Evolutionary conservation across 2,113 vertebrate species (phyloP).

Genomic region (Grus americana): DNA sequence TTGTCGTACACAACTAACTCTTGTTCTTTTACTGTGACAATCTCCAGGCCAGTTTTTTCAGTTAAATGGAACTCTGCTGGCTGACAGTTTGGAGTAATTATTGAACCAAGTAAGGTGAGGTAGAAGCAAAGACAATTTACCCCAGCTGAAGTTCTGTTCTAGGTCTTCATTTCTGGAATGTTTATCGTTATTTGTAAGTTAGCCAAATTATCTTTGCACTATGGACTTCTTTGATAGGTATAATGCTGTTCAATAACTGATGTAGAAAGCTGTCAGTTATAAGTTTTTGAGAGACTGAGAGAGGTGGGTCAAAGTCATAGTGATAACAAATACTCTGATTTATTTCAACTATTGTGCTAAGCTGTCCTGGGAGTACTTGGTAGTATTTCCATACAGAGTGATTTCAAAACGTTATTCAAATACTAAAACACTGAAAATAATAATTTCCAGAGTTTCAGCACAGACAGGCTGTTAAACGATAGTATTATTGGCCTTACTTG

Average conservation of each 20-base stretch:
- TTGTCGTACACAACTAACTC: neutral
- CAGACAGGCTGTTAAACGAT: neutral
- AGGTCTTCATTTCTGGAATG: neutral
- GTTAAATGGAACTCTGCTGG: neutral
- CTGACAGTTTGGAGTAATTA: neutral
- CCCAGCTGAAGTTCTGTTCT: neutral
- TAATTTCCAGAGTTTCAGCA: neutral
- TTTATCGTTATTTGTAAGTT: neutral
- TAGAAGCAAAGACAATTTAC: neutral
- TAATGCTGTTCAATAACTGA: neutral
- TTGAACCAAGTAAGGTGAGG: neutral
- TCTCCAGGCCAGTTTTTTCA: neutral
- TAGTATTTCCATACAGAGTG: neutral
- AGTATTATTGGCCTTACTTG: neutral
- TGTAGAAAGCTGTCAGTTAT: neutral
- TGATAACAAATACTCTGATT: neutral
- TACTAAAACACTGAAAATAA: neutral
- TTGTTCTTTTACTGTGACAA: neutral
- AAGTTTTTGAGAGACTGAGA: neutral
- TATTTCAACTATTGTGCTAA: neutral
- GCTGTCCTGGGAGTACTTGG: neutral
- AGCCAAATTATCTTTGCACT: neutral
- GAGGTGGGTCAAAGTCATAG: neutral
- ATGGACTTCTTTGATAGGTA: neutral
- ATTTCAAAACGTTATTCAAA: constrained; percentile 21